phyloP scores from a whole-genome alignment of 2,113 vertebrate species.

The Nycticorax nycticorax region DNA sequence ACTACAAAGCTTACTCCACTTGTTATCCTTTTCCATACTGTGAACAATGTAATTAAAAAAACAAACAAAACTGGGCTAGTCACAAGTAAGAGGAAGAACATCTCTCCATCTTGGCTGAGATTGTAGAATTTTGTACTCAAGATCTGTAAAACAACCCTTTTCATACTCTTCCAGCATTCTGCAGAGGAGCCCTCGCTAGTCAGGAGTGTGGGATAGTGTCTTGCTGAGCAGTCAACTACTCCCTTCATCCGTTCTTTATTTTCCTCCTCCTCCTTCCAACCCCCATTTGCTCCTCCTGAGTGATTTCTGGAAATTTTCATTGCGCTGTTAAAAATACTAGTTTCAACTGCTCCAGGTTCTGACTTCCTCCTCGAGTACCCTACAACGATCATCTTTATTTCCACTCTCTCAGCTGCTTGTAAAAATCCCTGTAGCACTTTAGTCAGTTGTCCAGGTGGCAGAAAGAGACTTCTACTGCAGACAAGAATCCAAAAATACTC shows the following conservation, averaged over 20 bases:
- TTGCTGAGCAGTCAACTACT: neutral
- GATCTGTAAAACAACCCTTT: neutral
- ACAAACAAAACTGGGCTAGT: neutral
- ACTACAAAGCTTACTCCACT: neutral
- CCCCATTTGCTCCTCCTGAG: neutral
- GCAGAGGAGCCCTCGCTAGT: neutral
- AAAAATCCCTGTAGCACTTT: neutral
- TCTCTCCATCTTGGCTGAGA: neutral
- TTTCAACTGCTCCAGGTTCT: neutral
- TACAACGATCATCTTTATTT: neutral
- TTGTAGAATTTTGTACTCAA: neutral
- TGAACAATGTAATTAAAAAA: neutral
- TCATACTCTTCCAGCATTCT: neutral
- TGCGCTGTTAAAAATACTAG: neutral
- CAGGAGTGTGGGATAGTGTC: neutral
- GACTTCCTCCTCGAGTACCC: neutral
- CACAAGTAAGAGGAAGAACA: neutral
- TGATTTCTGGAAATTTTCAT: neutral
- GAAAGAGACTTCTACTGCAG: neutral
- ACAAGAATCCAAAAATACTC: neutral
- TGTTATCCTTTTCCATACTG: neutral
- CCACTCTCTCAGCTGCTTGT: neutral
- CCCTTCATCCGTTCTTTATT: neutral
- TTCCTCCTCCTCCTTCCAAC: neutral
- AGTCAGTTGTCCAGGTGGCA: neutral